A percentile compares a stretch with the other conserved stretches of the same genome.
Evolutionary conservation across 64 coral and sea anemone genomes (phyloP).

Genomic region (Actinia equina): DNA sequence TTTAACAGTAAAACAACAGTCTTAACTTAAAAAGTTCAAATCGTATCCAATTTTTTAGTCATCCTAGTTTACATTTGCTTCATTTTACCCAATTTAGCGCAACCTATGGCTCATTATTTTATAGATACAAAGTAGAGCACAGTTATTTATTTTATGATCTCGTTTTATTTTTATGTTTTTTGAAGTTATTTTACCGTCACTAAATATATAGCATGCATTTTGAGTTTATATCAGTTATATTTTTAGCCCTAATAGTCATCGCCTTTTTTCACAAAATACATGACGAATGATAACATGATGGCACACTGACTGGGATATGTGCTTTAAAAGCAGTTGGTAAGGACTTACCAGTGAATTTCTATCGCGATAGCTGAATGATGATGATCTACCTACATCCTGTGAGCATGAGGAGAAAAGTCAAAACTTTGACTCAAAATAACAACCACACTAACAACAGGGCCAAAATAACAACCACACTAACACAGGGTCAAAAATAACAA

Average conservation of each 20-base stretch:
- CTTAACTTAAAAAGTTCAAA: neutral
- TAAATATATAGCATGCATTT: neutral
- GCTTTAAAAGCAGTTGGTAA: too few species aligned
- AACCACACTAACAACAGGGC: too few species aligned
- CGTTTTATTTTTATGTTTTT: neutral
- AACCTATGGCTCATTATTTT: neutral
- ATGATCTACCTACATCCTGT: conserved; percentile 39
- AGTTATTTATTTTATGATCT: neutral
- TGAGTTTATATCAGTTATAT: neutral
- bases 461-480: too few species aligned
- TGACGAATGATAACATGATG: neutral
- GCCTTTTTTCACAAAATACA: neutral
- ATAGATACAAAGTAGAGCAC: neutral
- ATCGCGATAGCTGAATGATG: conserved; percentile 40
- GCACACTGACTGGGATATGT: neutral
- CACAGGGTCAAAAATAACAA: too few species aligned
- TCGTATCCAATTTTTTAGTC: neutral
- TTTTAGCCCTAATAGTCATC: neutral
- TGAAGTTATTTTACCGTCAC: neutral
- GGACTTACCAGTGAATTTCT: conserved; percentile 65
- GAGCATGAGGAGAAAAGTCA: neutral
- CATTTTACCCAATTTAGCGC: neutral
- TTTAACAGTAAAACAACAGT: conserved; percentile 92
- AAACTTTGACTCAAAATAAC: neutral
- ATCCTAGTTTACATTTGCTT: neutral